phyloP scores from a whole-genome alignment of 2,113 vertebrate species.

The Poeciliopsis retropinna region DNA sequence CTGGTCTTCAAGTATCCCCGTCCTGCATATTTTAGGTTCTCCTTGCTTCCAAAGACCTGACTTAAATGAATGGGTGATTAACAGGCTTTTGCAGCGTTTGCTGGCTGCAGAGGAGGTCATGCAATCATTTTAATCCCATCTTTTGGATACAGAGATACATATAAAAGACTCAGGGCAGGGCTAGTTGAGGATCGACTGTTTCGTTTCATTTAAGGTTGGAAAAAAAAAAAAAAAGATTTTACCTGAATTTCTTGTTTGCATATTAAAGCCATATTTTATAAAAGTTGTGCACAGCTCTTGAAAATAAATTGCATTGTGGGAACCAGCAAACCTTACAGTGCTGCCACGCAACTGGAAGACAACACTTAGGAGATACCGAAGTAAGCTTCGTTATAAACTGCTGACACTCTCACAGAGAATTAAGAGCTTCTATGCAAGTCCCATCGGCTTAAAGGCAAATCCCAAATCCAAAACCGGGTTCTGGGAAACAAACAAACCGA shows the following conservation, averaged over 20 bases:
- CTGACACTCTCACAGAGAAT: slow-evolving; percentile 56
- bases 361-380: slow-evolving; percentile 23
- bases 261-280: slow-evolving; percentile 3
- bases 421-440: slow-evolving; percentile 33
- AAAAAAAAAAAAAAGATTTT: neutral
- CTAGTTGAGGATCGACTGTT: no score
- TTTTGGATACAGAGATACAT: no score
- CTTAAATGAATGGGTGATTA: no score
- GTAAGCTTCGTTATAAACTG: slow-evolving; percentile 28
- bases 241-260: slow-evolving; percentile 36
- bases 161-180: no score
- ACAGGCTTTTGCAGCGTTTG: no score
- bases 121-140: no score
- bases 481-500: neutral
- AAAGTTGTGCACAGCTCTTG: slow-evolving; percentile 7
- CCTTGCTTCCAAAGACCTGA: no score
- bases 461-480: slow-evolving; percentile 36
- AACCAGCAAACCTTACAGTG: slow-evolving; percentile 2
- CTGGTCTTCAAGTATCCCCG: no score
- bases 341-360: neutral
- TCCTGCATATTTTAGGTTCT: no score
- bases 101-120: no score
- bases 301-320: neutral
- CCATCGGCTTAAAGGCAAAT: slow-evolving; percentile 43
- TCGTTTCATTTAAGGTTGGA: neutral